phyloP scores from a whole-genome alignment of 2,888 invertebrate genomes.

The Rambutsinella grinnellia region DNA sequence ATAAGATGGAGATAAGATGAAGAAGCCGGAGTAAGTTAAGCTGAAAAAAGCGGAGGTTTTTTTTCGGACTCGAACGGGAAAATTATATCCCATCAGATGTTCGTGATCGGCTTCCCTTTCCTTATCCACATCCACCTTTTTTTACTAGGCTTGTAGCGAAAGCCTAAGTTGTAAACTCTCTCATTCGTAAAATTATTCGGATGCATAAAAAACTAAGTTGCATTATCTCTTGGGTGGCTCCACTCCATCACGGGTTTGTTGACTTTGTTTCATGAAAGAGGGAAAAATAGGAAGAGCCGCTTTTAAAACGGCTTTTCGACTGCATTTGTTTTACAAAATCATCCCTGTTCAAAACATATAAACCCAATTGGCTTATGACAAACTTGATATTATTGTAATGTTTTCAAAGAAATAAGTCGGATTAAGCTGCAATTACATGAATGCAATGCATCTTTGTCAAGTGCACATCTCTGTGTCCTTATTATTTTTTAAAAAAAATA shows the following conservation, averaged over 20 bases:
- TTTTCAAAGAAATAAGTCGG: too few species aligned
- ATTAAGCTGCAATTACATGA: too few species aligned
- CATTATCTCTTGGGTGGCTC: too few species aligned
- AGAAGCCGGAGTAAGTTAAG: conserved; percentile 8
- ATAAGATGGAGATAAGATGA: conserved; percentile 5
- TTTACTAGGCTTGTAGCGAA: background rate
- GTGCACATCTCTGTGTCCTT: too few species aligned
- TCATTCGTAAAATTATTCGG: conserved; percentile 45
- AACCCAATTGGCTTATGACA: too few species aligned
- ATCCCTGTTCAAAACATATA: too few species aligned
- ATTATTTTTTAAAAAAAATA: too few species aligned
- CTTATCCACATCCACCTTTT: background rate
- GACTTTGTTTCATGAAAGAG: background rate
- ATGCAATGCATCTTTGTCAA: too few species aligned
- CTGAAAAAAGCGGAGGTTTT: background rate
- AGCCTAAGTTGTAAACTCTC: conserved; percentile 1
- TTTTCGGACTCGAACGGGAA: background rate
- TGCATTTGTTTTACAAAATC: too few species aligned
- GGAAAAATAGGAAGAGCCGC: background rate
- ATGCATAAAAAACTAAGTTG: conserved; percentile 26
- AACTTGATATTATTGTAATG: too few species aligned
- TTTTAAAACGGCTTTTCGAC: too few species aligned
- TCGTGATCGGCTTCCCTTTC: conserved; percentile 48
- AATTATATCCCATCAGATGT: conserved; percentile 45
- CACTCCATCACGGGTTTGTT: too few species aligned